Percentiles rank a stretch among this genome's conserved stretches.
Conservation (phyloP, 2,113 vertebrate species). For the Sylvietta virens region DNA sequence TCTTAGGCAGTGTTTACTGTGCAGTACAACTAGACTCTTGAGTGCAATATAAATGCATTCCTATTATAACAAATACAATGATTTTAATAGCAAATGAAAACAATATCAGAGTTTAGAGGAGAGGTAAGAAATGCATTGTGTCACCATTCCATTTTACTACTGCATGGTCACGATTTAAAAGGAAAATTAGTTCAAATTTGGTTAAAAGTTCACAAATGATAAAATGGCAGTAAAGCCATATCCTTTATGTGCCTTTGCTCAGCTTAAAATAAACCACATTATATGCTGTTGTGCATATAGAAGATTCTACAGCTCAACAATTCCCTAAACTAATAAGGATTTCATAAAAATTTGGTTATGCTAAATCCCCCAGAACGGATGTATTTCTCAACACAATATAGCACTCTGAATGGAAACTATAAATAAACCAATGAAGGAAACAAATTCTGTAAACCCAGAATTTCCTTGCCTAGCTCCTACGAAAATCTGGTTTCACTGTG, state of each 20-base stretch:
- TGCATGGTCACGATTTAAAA: neutral
- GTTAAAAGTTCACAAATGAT: neutral
- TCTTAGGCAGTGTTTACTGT: neutral
- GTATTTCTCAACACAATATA: neutral
- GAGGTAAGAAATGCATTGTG: neutral
- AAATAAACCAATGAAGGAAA: neutral
- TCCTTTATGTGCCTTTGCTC: neutral
- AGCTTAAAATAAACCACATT: neutral
- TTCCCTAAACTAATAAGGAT: neutral
- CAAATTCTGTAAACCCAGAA: neutral
- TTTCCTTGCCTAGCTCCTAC: neutral
- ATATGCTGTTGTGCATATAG: neutral
- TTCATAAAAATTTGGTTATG: neutral
- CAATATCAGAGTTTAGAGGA: neutral
- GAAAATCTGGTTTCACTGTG: neutral
- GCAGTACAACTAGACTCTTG: neutral
- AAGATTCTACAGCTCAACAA: neutral
- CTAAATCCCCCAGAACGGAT: neutral
- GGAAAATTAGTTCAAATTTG: neutral
- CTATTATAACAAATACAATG: neutral
- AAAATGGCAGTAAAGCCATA: neutral
- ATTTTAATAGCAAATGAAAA: neutral
- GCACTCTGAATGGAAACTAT: neutral
- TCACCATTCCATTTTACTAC: neutral
- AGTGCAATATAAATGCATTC: neutral